These are phyloP conservation scores for Delphinus delphis DNA, from an alignment of 2,113 vertebrate genomes.

Conservation along the genomic window DNA sequence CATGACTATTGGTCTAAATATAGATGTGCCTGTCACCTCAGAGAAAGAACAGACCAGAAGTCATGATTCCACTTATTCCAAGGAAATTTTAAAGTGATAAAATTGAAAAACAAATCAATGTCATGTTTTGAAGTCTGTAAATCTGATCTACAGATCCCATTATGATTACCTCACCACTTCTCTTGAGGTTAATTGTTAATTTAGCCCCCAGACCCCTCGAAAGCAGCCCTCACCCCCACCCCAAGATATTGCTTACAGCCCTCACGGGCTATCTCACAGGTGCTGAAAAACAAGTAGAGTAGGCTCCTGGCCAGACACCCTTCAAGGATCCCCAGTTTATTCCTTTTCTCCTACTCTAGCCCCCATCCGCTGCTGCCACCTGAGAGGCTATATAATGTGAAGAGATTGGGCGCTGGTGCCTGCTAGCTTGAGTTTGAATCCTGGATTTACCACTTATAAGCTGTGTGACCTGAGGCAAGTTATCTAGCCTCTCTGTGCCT, in stretches of 20 bases:
- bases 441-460: background rate
- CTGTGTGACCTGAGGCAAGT: background rate
- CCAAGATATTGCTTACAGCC: background rate
- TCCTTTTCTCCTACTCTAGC: background rate
- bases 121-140: background rate
- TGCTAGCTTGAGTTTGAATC: background rate
- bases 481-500: background rate
- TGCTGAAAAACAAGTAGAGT: background rate
- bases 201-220: background rate
- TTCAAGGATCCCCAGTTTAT: background rate
- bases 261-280: background rate
- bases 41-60: constrained; percentile 55
- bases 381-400: background rate
- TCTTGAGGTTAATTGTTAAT: background rate
- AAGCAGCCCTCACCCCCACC: background rate
- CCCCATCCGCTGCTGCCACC: background rate
- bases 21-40: constrained; percentile 47
- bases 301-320: background rate
- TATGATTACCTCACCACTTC: background rate
- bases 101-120: background rate
- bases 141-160: background rate
- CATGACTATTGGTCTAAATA: constrained; percentile 69
- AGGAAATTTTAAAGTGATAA: constrained; percentile 50
- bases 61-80: constrained; percentile 1
- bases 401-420: background rate